Evolutionary conservation across 2,888 invertebrate genomes (phyloP), one percentile per base, ranked within the genome.

Genomic region (Xestobium rufovillosum): DNA sequence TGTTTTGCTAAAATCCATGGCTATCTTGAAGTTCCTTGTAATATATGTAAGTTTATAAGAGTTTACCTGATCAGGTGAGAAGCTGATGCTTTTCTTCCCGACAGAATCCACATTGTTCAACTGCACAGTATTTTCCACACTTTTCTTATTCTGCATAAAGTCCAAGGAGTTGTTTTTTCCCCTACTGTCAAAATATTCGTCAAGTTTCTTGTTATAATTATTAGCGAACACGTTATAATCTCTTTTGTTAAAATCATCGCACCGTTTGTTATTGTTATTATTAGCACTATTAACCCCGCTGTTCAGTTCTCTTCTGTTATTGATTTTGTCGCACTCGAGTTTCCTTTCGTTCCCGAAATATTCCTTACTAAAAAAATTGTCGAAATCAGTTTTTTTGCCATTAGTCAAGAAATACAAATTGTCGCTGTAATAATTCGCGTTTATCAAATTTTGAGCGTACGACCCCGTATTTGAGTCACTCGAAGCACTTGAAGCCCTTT

Each of bases 61-160:
- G n/a, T 52, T 53, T 48, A 94, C 83, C 71, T 95, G 89, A 51
- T 65, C 66, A 6, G 65, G 58, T 10, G 65, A 63, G 51, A 66
- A 66, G 47, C 60, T 62, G 25, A 65, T 47, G 3, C 58, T 41
- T 41, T 64, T 66, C 45, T 66, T 66, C n/a, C 63, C 63, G 48
- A 56, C 63, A 27, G 49, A 48, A 34, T 64, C 63, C 13, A 59
- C 45, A 41, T 52, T 58, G 39, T 56, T 59, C 32, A 65, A 45
- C 39, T 60, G 59, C 35, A 65, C 61, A 36, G 46, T 48, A 13
- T 49, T 50, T 44, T 44, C 50, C 14, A 50, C 55, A 41, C 39
- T 51, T 34, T 53, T 57, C 40, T 56, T 59, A 28, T 47, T 48
- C 34, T 48, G 45, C 44, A 54, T 59, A 49, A 53, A 60, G 26